phyloP scores from a whole-genome alignment of 1,140 invertebrate genomes.

The Plodia interpunctella region DNA sequence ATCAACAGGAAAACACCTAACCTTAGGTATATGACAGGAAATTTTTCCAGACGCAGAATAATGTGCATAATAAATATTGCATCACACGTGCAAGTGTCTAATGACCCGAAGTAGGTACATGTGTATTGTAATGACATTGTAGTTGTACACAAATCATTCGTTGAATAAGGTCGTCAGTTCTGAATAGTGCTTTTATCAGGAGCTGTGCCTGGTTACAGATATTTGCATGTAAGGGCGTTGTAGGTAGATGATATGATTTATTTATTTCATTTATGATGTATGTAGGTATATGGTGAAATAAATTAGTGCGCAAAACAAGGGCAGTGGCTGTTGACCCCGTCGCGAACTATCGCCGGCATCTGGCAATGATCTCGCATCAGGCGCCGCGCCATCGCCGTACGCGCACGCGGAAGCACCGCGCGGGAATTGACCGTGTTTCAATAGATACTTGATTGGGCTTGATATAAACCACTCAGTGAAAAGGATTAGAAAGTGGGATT shows the following conservation, averaged over 20 bases:
- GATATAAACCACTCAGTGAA: conserved; percentile 31
- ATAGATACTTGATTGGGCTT: conserved; percentile 56
- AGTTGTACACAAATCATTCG: background rate
- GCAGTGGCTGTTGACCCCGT: conserved; percentile 72
- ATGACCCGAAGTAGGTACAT: background rate
- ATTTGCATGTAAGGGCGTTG: too few relatives aligned
- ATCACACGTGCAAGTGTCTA: background rate
- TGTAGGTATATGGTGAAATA: conserved; percentile 30
- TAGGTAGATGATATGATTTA: too few relatives aligned
- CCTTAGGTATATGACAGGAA: too few relatives aligned
- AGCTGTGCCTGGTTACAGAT: background rate
- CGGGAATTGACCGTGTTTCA: conserved; percentile 65
- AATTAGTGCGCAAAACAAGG: conserved; percentile 66
- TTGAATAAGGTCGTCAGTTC: conserved; percentile 11
- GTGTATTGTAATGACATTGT: background rate
- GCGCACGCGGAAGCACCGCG: conserved; percentile 58
- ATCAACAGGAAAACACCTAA: too few relatives aligned
- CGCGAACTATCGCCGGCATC: conserved; percentile 66
- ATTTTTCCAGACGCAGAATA: too few relatives aligned
- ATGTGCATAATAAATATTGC: background rate
- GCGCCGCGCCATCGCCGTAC: conserved; percentile 33
- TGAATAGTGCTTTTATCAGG: background rate
- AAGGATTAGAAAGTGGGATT: conserved; percentile 46
- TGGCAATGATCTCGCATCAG: conserved; percentile 67
- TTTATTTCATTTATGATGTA: too few relatives aligned